A percentile compares a stretch with the other conserved stretches of the same genome.
These are phyloP conservation scores for Synergus umbraculus DNA, from an alignment of 2,888 invertebrate species.

Conservation along the genomic window DNA sequence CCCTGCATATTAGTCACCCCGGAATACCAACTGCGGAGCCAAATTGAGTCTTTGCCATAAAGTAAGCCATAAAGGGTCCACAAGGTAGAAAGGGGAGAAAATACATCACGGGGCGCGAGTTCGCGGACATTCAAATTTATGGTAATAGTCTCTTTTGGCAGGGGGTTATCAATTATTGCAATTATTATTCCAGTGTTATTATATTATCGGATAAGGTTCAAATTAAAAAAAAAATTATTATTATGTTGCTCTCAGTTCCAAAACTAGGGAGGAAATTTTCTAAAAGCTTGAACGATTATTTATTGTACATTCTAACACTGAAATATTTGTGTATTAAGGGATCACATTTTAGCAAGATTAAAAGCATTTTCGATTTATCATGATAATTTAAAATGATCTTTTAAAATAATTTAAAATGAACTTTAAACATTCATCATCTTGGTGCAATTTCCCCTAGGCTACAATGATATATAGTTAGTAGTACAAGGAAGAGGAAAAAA, in stretches of 20 bases:
- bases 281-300: too few species aligned
- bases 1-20: conserved; percentile 83
- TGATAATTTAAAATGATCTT: neutral
- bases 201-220: neutral
- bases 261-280: too few species aligned
- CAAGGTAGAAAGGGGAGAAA: conserved; percentile 66
- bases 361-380: neutral
- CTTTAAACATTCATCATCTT: neutral
- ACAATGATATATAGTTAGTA: conserved; percentile 6
- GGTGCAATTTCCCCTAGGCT: neutral
- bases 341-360: neutral
- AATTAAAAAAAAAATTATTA: too few species aligned
- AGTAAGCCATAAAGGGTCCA: conserved; percentile 78
- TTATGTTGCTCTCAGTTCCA: too few species aligned
- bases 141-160: conserved; percentile 69
- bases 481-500: conserved; percentile 40
- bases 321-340: too few species aligned
- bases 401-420: neutral
- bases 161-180: conserved; percentile 69
- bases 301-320: too few species aligned
- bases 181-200: conserved; percentile 52
- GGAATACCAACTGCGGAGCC: conserved; percentile 81
- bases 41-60: conserved; percentile 79
- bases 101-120: conserved; percentile 49
- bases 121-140: conserved; percentile 76